Percentiles rank a stretch among this genome's conserved stretches.
Conservation (phyloP, 2,888 invertebrate species). For the Opisthograptis luteolata region DNA sequence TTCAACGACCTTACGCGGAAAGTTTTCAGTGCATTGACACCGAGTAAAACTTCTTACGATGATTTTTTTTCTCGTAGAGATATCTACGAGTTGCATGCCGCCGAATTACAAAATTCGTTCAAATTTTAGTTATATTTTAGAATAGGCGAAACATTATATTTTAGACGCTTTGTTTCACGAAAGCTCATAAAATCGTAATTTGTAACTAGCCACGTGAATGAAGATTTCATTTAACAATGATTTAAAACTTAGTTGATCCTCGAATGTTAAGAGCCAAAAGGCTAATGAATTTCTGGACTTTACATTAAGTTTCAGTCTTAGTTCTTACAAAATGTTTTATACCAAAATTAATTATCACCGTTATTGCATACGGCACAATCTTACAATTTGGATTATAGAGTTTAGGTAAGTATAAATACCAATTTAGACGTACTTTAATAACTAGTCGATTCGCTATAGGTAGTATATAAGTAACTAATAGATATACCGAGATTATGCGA, state of each 20-base stretch:
- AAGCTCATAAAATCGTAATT: too few species aligned
- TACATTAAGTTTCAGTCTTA: slow-evolving; percentile 22
- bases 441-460: slow-evolving; percentile 15
- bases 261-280: slow-evolving; percentile 22
- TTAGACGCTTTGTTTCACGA: too few species aligned
- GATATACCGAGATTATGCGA: slow-evolving; percentile 26
- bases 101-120: too few species aligned
- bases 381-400: slow-evolving; percentile 11
- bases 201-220: too few species aligned
- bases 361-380: slow-evolving; percentile 39
- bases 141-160: too few species aligned
- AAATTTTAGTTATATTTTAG: too few species aligned
- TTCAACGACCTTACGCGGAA: neutral
- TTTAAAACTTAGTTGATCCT: slow-evolving; percentile 3
- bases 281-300: slow-evolving; percentile 22
- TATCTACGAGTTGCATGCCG: too few species aligned
- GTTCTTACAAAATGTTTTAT: slow-evolving; percentile 11
- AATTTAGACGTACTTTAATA: slow-evolving; percentile 11
- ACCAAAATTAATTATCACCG: neutral
- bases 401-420: slow-evolving; percentile 9
- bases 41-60: too few species aligned
- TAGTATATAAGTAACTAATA: slow-evolving; percentile 11
- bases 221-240: too few species aligned
- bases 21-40: too few species aligned
- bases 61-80: too few species aligned